Evolutionary conservation across 37 sponge, comb jelly and placozoan genomes (phyloP).

Genomic region (Halichondria panicea): DNA sequence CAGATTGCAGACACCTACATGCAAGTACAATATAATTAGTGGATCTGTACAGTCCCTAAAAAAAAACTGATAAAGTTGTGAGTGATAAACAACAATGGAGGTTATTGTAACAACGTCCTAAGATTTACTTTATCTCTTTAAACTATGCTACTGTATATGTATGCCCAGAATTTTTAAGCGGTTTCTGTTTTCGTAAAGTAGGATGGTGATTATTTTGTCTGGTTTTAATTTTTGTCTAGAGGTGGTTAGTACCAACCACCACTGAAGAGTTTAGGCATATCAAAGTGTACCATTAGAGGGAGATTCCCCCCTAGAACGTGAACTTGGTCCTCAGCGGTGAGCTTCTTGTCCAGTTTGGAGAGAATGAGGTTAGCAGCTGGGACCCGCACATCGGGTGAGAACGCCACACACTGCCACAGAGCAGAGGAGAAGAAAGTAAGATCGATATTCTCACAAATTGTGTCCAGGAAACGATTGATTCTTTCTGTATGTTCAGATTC

Average conservation of each 20-base stretch:
- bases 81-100: neutral
- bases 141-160: neutral
- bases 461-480: conserved; percentile 42
- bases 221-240: no score
- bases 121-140: neutral
- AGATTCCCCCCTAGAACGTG: conserved; percentile 44
- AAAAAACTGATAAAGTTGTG: neutral
- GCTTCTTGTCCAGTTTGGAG: conserved; percentile 50
- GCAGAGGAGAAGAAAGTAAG: conserved; percentile 35
- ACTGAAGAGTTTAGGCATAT: no score
- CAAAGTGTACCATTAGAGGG: conserved; percentile 44
- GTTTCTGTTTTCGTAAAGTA: no score
- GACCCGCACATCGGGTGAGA: conserved; percentile 29
- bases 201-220: no score
- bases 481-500: conserved; percentile 72
- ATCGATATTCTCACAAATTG: conserved; percentile 22
- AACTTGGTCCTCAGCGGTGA: conserved; percentile 48
- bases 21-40: neutral
- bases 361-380: conserved; percentile 43
- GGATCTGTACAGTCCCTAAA: no score
- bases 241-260: no score
- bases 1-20: conserved; percentile 61
- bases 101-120: neutral
- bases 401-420: conserved; percentile 59
- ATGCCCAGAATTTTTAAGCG: neutral